Percentiles rank a stretch among this genome's conserved stretches.
Conservation (phyloP, 53 echinoderm and acorn worm genomes). For the Pentamera pediparva region DNA sequence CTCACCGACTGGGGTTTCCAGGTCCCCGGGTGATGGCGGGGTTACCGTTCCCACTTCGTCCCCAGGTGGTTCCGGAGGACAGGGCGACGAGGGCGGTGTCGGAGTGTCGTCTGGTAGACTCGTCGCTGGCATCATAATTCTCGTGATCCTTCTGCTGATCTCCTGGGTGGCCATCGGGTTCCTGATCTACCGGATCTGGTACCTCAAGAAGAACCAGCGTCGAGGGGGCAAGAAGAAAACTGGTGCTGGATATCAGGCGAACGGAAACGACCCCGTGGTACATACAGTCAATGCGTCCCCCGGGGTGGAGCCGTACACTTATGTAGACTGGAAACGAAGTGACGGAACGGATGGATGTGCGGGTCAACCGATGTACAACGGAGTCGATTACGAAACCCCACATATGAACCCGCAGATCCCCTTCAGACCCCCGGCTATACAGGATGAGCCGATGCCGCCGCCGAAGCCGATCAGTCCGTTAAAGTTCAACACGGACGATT, state of each 20-base stretch:
- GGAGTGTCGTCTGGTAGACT: neutral
- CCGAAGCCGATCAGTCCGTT: neutral
- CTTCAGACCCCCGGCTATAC: neutral
- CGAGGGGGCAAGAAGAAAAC: neutral
- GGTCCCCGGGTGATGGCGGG: too few relatives aligned
- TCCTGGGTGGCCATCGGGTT: constrained; percentile 1
- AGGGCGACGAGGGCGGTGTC: too few relatives aligned
- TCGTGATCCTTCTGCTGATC: neutral
- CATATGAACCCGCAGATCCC: too few relatives aligned
- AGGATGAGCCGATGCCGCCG: neutral
- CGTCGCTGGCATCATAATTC: neutral
- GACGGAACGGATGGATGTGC: too few relatives aligned
- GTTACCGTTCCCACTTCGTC: too few relatives aligned
- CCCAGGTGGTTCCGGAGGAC: too few relatives aligned
- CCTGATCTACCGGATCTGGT: neutral
- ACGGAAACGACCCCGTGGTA: too few relatives aligned
- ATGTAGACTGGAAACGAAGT: neutral
- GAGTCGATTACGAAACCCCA: too few relatives aligned
- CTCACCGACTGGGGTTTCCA: too few relatives aligned
- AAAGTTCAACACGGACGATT: neutral
- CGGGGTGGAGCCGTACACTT: neutral
- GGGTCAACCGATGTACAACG: too few relatives aligned
- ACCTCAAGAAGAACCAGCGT: neutral
- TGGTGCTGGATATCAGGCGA: neutral
- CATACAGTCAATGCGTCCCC: neutral